Evolutionary conservation across 2,113 vertebrate genomes (phyloP), one percentile per base, ranked within the genome.

Genomic region (Chlorodrepanis virens): DNA sequence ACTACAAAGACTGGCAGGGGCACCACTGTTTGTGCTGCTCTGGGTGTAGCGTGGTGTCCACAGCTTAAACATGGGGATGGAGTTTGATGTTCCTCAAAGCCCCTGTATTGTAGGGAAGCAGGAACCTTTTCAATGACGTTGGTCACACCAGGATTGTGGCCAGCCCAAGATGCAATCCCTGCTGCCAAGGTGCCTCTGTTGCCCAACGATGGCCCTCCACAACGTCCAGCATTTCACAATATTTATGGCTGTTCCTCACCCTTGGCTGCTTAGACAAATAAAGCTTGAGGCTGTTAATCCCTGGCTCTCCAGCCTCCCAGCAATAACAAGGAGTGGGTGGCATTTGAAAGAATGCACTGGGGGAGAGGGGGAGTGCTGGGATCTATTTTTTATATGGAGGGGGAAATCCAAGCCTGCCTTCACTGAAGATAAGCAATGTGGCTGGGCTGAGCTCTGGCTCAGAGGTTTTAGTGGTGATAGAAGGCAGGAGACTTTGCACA

Each of bases 231-330:
- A 12, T 92, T 95, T 97, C 87, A 92, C 85, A 94, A 29, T 93
- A 86, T 96, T 97, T 97, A 95, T 87, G 90, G 87, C 87, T 1
- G 5, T 44, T 89, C 59, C 77, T 93, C 59, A 54, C 83, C 52
- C 92, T 45, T 76, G 79, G 94, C 94, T 96, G 80, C 93, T 97
- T 97, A 97, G 77, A 96, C 89, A 97, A 98, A 97, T 91, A 95
- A 96, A 95, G 94, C 76, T 81, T 64, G 70, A 92, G 70, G 87
- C 83, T 25, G 84, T 96, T 96, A 95, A 96, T 92, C 93, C 93
- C 93, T 44, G 40, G 19, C 85, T 95, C 39, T 86, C 56, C 53
- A 54, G 72, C 86, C 92, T 95, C 90, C 56, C 74, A 88, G 94
- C 87, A 95, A 87, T 94, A 93, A 88, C 87, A 97, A 82, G 95